Conservation (phyloP, 2,797 vertebrate genomes). For the Gymnothorax reevesii region DNA sequence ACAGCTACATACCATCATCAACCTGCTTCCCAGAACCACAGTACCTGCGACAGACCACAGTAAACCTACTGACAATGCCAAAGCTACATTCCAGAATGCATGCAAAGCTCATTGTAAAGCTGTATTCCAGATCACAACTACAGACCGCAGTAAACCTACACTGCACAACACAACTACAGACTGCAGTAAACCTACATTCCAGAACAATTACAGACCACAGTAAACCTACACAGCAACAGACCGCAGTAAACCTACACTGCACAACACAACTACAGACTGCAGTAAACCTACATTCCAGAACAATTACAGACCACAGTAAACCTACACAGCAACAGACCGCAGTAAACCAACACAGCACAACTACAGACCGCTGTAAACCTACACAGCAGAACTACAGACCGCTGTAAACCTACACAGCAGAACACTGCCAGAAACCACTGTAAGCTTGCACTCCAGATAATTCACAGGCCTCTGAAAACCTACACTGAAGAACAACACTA, state of each 20-base stretch:
- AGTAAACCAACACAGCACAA: background rate
- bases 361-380: background rate
- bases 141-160: background rate
- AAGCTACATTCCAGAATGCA: no score
- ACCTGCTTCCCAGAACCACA: background rate
- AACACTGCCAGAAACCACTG: background rate
- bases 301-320: background rate
- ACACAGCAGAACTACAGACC: background rate
- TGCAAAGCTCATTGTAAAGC: no score
- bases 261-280: background rate
- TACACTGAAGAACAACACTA: background rate
- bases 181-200: background rate
- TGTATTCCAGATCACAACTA: no score
- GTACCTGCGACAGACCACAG: background rate
- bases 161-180: background rate
- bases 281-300: background rate
- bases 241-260: no score
- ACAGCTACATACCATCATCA: background rate
- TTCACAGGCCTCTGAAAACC: background rate
- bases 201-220: background rate
- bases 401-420: no score
- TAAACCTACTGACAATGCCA: no score
- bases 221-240: background rate
- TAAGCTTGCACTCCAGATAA: background rate
- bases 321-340: background rate